Evolutionary conservation across 2,113 vertebrate genomes (phyloP).

Genomic region (Heterotilapia buettikoferi): DNA sequence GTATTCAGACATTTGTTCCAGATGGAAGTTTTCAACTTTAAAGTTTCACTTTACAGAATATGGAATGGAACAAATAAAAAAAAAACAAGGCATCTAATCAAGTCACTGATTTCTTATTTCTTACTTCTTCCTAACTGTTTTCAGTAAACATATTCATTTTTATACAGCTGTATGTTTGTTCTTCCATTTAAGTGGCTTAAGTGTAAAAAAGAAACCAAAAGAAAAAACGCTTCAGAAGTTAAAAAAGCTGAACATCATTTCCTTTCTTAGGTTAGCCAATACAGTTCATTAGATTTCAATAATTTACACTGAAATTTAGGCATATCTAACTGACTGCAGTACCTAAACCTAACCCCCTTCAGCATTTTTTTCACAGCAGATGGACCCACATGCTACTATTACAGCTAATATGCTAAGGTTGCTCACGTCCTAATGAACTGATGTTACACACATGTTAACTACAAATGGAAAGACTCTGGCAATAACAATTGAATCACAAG

Average conservation of each 20-base stretch:
- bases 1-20: not conserved
- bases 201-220: not conserved
- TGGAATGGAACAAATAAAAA: not conserved
- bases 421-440: not conserved
- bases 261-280: not conserved
- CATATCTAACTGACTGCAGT: not conserved
- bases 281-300: not conserved
- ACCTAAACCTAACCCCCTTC: not conserved
- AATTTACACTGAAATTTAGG: not conserved
- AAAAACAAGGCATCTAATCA: not conserved
- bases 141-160: not conserved
- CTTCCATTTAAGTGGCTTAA: fast-evolving
- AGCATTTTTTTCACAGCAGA: not conserved
- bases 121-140: not conserved
- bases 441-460: not conserved
- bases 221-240: not conserved
- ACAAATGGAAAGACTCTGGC: not conserved
- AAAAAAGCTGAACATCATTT: not conserved
- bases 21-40: not conserved
- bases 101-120: not conserved
- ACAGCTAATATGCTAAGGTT: not conserved
- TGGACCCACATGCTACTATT: not conserved
- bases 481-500: not conserved
- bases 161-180: not conserved
- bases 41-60: not conserved